phyloP scores from a whole-genome alignment of 2,113 vertebrate genomes.

The Smithornis capensis region DNA sequence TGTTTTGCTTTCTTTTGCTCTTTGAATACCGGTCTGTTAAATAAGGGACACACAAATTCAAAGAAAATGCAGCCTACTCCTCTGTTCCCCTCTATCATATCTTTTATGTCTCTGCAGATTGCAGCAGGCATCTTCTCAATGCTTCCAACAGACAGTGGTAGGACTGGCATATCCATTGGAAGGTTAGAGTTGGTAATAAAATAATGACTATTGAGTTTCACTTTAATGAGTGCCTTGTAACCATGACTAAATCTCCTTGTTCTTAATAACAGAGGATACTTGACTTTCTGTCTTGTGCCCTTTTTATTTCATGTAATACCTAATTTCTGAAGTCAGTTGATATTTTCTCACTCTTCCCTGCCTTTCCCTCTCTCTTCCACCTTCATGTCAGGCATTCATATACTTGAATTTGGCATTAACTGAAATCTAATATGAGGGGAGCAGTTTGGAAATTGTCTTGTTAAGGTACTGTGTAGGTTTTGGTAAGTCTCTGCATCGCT shows the following conservation, averaged over 20 bases:
- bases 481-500: not conserved
- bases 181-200: slow-evolving; percentile 4
- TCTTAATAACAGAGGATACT: slow-evolving; percentile 7
- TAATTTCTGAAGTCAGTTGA: slow-evolving; percentile 13
- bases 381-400: not conserved
- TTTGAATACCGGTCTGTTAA: not conserved
- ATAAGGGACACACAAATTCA: not conserved
- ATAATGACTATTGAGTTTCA: slow-evolving; percentile 30
- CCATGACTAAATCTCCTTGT: slow-evolving; percentile 25
- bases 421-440: not conserved
- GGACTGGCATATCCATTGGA: not conserved
- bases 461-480: not conserved
- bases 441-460: not conserved
- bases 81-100: not conserved
- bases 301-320: not conserved
- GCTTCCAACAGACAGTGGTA: not conserved
- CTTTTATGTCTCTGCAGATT: not conserved
- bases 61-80: not conserved
- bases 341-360: not conserved
- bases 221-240: not conserved
- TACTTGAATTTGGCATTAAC: not conserved
- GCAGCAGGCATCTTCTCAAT: not conserved
- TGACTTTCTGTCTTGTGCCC: slow-evolving; percentile 1
- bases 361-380: not conserved
- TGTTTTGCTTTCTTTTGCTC: not conserved